Base-by-base conservation (phyloP, 2,888 invertebrate species). In the Palloptera scutellata region DNA sequence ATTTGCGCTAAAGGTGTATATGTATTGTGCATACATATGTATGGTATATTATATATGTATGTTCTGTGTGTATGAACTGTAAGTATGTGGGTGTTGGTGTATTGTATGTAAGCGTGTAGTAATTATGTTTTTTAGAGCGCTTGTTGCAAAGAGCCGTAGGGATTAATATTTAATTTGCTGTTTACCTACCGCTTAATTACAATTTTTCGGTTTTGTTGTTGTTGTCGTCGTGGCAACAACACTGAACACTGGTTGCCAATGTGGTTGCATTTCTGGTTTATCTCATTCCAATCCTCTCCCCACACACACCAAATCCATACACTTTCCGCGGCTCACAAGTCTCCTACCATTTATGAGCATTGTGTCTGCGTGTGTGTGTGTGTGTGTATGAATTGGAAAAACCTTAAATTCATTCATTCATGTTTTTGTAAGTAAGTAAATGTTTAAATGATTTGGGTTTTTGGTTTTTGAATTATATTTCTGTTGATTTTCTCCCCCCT, bases 101-200 rank as follows among this genome's bases (percentile, higher is more conserved):
- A 20, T 30, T 30, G 43, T 0, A 15, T 60, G 51, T 51, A 6
- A 58, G 61, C 51, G 57, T 63, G 53, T 40, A 43, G 48, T 74
- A 74, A 75, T 75, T 74, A 73, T 70, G 71, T 73, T 73, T 66
- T 30, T 30, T 30, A 6, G 69, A 71, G 68, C 72, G 68, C 72
- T 68, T 71, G 72, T 54, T 30, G 30, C 61, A 71, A 70, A 73
- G 70, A 70, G 69, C 73, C 69, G 62, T 67, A 20, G 73, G 69
- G 72, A 75, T 74, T 74, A 75, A 75, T 75, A 74, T 72, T 75
- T 75, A 74, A 75, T 74, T 75, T 75, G 73, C 72, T 75, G 72
- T 75, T 75, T 73, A 74, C 72, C 71, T 70, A 72, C 70, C 73
- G 73, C 74, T 75, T 75, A 73, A 75, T 75, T 74, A 75, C 75